These are phyloP conservation scores for Phalacrocorax pelagicus DNA, from an alignment of 2,113 vertebrate species.

Conservation along the genomic window DNA sequence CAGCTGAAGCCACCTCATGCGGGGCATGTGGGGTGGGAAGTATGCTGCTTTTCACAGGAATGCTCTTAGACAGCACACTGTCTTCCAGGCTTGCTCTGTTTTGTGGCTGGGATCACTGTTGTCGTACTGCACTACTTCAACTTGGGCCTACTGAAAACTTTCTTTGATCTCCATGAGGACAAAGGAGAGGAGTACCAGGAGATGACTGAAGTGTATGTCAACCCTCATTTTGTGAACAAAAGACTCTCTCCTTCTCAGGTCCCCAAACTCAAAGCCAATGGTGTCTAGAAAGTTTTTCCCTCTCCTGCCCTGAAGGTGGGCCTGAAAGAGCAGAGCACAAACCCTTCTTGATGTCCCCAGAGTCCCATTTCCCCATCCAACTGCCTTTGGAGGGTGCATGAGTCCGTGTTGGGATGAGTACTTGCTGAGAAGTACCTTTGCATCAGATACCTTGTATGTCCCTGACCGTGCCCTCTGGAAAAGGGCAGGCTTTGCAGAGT, in stretches of 20 bases:
- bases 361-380: not conserved
- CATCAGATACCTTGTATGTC: not conserved
- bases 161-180: conserved; percentile 79
- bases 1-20: not conserved
- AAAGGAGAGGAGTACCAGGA: conserved; percentile 60
- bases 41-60: not conserved
- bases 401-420: accelerated
- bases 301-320: not conserved
- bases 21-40: not conserved
- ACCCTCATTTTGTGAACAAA: not conserved
- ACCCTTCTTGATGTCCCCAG: not conserved
- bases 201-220: not conserved
- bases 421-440: not conserved
- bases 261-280: not conserved
- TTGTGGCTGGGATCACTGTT: conserved; percentile 77
- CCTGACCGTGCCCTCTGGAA: not conserved
- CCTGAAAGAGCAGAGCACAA: not conserved
- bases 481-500: not conserved
- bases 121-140: conserved; percentile 74
- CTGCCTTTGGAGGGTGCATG: not conserved
- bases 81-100: conserved; percentile 83
- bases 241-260: not conserved
- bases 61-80: accelerated
- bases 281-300: not conserved
- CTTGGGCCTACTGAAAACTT: conserved; percentile 79